Evolutionary conservation across 2,888 invertebrate species (phyloP).

Genomic region (Lymantria monacha): DNA sequence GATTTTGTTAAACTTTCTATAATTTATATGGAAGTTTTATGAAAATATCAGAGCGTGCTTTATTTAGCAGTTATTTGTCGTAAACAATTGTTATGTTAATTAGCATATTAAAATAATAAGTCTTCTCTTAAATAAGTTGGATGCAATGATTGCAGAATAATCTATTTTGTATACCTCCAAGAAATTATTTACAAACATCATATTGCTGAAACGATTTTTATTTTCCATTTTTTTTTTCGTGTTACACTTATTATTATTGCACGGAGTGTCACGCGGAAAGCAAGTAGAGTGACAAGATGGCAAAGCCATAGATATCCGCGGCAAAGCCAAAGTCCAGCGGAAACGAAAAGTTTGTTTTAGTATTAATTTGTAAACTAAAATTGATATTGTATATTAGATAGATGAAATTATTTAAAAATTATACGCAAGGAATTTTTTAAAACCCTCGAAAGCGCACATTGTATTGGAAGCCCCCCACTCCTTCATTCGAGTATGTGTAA

Average conservation of each 20-base stretch:
- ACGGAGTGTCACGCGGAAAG: conserved; percentile 29
- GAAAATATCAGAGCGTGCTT: too few relatives aligned
- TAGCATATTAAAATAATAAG: too few relatives aligned
- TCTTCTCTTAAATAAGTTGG: too few relatives aligned
- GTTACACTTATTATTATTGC: conserved; percentile 51
- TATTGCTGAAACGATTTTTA: too few relatives aligned
- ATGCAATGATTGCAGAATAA: too few relatives aligned
- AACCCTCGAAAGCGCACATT: conserved; percentile 41
- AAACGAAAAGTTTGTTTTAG: conserved; percentile 48
- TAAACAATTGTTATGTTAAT: too few relatives aligned
- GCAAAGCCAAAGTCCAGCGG: conserved; percentile 55
- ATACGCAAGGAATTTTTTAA: conserved; percentile 21
- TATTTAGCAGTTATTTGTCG: not conserved
- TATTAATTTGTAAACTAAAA: conserved; percentile 50
- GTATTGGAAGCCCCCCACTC: conserved; percentile 14
- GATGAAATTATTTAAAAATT: conserved; percentile 47
- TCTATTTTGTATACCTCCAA: too few relatives aligned
- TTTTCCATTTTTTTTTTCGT: too few relatives aligned
- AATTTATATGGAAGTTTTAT: too few relatives aligned
- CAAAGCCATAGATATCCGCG: too few relatives aligned
- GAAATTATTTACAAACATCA: too few relatives aligned
- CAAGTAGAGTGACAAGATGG: conserved; percentile 27
- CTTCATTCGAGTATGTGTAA: conserved; percentile 8
- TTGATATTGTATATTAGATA: conserved; percentile 60
- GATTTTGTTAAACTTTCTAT: too few relatives aligned